Conservation (phyloP, 2,113 vertebrate genomes). For the Clupea harengus region DNA sequence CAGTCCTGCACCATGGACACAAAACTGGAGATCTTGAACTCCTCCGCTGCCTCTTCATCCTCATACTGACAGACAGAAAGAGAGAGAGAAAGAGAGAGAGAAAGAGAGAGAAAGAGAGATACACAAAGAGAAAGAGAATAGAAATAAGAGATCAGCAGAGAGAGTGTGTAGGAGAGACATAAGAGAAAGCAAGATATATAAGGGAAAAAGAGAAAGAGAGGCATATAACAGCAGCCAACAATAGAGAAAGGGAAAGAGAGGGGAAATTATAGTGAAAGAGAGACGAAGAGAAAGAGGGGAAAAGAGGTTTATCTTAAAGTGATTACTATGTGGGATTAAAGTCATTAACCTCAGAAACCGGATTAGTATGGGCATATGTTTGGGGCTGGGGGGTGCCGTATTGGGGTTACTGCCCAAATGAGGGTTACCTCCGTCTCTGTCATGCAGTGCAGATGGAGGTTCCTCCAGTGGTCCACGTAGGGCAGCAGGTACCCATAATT, state of each 20-base stretch:
- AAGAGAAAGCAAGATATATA: background rate
- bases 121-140: background rate
- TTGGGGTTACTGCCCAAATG: background rate
- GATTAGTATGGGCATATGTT: background rate
- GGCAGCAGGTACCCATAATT: constrained; percentile 90
- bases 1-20: constrained; percentile 95
- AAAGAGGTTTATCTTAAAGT: background rate
- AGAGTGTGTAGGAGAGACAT: background rate
- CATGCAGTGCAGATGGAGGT: constrained; percentile 94
- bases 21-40: constrained; percentile 97
- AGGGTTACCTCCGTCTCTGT: constrained; percentile 84
- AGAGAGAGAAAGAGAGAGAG: background rate
- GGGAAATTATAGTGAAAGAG: background rate
- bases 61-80: constrained; percentile 77
- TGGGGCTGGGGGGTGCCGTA: background rate
- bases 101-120: background rate
- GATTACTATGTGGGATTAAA: constrained; percentile 3
- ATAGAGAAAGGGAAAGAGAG: background rate
- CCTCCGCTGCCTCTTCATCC: constrained; percentile 93
- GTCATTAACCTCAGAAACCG: background rate
- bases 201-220: background rate
- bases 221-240: background rate
- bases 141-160: background rate
- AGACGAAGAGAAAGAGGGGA: background rate
- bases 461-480: constrained; percentile 91